Percentiles rank a stretch among this genome's conserved stretches.
These are phyloP conservation scores for Corticium candelabrum DNA, from an alignment of 37 sponge, comb jelly and placozoan species.

Conservation along the genomic window DNA sequence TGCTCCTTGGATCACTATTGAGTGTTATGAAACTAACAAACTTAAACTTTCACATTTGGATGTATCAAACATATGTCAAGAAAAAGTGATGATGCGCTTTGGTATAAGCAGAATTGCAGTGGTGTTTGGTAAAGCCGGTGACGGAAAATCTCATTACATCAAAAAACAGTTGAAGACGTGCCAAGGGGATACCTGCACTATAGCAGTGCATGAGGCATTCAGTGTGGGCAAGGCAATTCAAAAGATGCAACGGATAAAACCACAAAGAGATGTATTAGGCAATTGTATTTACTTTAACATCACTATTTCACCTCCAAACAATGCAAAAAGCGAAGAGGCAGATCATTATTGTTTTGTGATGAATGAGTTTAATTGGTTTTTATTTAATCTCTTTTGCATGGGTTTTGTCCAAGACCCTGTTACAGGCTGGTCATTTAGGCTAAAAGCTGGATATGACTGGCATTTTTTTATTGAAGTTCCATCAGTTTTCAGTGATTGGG, in stretches of 20 bases:
- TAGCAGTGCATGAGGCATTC: conserved; percentile 63
- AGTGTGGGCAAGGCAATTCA: conserved; percentile 35
- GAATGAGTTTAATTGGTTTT: conserved; percentile 60
- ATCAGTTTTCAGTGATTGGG: background rate
- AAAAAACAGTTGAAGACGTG: conserved; percentile 21
- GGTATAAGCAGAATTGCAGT: background rate
- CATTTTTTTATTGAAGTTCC: conserved; percentile 63
- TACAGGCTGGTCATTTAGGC: conserved; percentile 53
- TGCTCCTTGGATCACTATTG: background rate
- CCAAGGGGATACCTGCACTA: background rate
- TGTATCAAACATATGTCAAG: background rate
- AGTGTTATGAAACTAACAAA: background rate
- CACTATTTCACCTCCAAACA: conserved; percentile 54
- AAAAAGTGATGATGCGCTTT: background rate
- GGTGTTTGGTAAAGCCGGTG: conserved; percentile 28
- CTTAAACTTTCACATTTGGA: too few species aligned
- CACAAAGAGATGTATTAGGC: background rate
- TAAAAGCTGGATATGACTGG: conserved; percentile 53
- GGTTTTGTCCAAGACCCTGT: conserved; percentile 75
- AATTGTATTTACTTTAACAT: conserved; percentile 54
- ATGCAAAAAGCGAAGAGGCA: conserved; percentile 16
- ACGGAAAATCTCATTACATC: conserved; percentile 65
- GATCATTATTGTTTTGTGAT: conserved; percentile 39
- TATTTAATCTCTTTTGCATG: conserved; percentile 62
- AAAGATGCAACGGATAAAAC: conserved; percentile 21